A percentile compares a stretch with the other conserved stretches of the same genome.
phyloP scores from a whole-genome alignment of 1,140 invertebrate genomes.

The Heterodera schachtii region DNA sequence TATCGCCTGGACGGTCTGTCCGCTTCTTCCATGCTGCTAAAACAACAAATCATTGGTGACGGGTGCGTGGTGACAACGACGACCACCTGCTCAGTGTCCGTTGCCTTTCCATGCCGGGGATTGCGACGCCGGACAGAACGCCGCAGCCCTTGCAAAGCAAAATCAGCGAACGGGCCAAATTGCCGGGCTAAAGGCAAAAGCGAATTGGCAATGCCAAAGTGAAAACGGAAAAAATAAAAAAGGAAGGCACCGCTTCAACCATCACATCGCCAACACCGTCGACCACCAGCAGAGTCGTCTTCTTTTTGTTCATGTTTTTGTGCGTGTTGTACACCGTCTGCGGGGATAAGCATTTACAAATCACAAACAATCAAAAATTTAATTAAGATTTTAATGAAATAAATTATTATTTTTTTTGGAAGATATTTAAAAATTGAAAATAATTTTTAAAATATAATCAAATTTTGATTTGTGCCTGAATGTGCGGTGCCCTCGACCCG shows the following conservation, averaged over 20 bases:
- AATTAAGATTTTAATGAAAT: neutral
- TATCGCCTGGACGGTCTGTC: slow-evolving; percentile 60
- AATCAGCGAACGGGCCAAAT: slow-evolving; percentile 63
- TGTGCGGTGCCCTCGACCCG: slow-evolving; percentile 79
- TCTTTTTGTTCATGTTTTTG: slow-evolving; percentile 77
- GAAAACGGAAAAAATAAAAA: slow-evolving; percentile 5
- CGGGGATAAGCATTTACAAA: neutral
- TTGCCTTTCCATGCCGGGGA: slow-evolving; percentile 66
- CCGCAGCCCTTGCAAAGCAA: slow-evolving; percentile 65
- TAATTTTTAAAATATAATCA: neutral
- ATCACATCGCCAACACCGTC: slow-evolving; percentile 74
- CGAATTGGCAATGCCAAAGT: too few relatives aligned
- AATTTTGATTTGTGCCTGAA: slow-evolving; percentile 50
- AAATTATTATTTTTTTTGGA: neutral
- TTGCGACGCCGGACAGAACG: slow-evolving; percentile 61
- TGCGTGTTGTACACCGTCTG: slow-evolving; percentile 76
- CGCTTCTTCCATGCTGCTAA: slow-evolving; percentile 65
- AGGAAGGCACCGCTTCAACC: slow-evolving; percentile 73
- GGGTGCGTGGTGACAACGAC: too few relatives aligned
- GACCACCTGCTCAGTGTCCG: slow-evolving; percentile 59
- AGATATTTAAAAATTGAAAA: neutral
- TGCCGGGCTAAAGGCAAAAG: slow-evolving; percentile 60
- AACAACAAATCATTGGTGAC: slow-evolving; percentile 21
- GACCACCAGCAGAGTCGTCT: slow-evolving; percentile 80
- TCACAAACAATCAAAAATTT: too few relatives aligned